phyloP scores from a whole-genome alignment of 1,140 invertebrate genomes.

The Heliconius congener region DNA sequence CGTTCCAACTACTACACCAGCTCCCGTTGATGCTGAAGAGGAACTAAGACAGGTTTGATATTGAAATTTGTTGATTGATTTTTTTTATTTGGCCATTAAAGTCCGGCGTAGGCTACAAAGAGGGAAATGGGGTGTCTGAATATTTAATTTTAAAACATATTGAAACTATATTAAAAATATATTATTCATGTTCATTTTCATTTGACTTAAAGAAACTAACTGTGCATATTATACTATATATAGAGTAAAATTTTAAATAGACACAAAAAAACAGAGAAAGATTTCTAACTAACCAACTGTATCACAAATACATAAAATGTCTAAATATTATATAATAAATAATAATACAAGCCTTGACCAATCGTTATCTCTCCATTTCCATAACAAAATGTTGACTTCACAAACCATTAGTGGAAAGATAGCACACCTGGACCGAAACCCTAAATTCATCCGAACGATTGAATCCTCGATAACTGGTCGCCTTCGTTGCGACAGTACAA shows the following conservation, averaged over 20 bases:
- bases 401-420: constrained; percentile 19
- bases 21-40: constrained; percentile 81
- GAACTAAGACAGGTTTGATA: constrained; percentile 56
- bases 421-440: constrained; percentile 11
- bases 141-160: too few relatives aligned
- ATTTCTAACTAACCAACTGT: too few relatives aligned
- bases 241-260: too few relatives aligned
- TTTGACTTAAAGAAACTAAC: too few relatives aligned
- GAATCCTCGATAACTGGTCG: not conserved
- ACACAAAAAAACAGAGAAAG: too few relatives aligned
- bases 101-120: too few relatives aligned
- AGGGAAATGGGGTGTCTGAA: too few relatives aligned
- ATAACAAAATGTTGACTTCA: constrained; percentile 9
- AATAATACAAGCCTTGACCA: not conserved
- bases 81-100: not conserved
- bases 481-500: not conserved
- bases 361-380: not conserved
- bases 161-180: too few relatives aligned
- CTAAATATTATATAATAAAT: too few relatives aligned
- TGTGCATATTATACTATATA: too few relatives aligned
- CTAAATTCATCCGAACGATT: constrained; percentile 18
- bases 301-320: too few relatives aligned
- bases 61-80: not conserved
- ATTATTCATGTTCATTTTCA: too few relatives aligned
- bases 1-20: constrained; percentile 88